Conservation (phyloP, 2,888 invertebrate genomes). For the Atherix ibis region DNA sequence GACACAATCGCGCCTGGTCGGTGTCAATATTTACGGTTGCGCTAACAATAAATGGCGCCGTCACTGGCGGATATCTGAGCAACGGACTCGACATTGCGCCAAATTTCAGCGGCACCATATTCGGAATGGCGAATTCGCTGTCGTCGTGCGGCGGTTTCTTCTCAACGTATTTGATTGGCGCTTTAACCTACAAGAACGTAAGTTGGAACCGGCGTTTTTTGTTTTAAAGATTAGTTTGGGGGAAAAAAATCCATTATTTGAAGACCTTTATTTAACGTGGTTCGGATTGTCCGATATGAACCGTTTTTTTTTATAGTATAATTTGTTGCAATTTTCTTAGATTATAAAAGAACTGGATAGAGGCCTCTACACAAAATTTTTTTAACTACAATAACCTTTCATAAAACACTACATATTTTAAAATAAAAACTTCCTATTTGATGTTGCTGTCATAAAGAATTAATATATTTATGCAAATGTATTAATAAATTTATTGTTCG, state of each 20-base stretch:
- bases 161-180: conserved; percentile 66
- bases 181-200: conserved; percentile 54
- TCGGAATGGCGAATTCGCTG: conserved; percentile 75
- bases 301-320: not conserved
- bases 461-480: too few relatives aligned
- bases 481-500: too few relatives aligned
- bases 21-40: conserved; percentile 65
- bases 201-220: too few relatives aligned
- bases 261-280: too few relatives aligned
- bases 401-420: not conserved
- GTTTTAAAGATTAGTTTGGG: too few relatives aligned
- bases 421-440: too few relatives aligned
- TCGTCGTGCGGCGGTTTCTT: conserved; percentile 71
- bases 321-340: too few relatives aligned
- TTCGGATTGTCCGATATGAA: too few relatives aligned
- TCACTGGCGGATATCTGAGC: conserved; percentile 71
- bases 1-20: conserved; percentile 52
- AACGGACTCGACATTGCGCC: conserved; percentile 80
- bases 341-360: too few relatives aligned
- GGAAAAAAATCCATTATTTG: too few relatives aligned
- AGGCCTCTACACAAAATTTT: too few relatives aligned
- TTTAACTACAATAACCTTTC: not conserved
- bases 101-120: conserved; percentile 75
- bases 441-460: too few relatives aligned
- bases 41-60: conserved; percentile 69